Evolutionary conservation across 2,888 invertebrate genomes (phyloP).

Genomic region (Shargacucullia verbasci): DNA sequence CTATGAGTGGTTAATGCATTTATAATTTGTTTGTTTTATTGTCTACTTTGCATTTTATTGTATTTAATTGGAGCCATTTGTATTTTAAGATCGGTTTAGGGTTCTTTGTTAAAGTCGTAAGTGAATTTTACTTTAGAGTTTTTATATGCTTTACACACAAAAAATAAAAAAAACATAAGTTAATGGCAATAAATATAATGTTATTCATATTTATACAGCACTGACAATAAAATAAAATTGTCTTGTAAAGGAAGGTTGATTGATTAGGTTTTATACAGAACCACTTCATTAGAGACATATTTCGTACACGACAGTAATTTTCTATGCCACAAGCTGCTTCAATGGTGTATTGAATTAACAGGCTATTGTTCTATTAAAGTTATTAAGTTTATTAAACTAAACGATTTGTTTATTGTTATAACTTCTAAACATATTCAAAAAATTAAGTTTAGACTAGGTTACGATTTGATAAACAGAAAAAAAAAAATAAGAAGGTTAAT

Average conservation of each 20-base stretch:
- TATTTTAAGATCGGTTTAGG: conserved; percentile 61
- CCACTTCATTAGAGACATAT: conserved; percentile 2
- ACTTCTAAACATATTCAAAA: conserved; percentile 9
- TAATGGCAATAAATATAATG: too few relatives aligned
- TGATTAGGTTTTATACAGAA: conserved; percentile 15
- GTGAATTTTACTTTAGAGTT: background rate
- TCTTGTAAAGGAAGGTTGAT: background rate
- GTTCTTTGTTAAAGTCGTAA: conserved; percentile 38
- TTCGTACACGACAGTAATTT: conserved; percentile 10
- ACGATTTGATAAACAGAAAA: conserved; percentile 7
- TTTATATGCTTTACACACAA: background rate
- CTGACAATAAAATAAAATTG: too few relatives aligned
- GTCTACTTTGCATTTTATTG: conserved; percentile 83
- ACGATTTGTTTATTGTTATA: conserved; percentile 28
- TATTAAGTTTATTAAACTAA: conserved; percentile 40
- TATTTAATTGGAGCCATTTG: conserved; percentile 79
- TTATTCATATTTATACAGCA: too few relatives aligned
- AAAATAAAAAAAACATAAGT: too few relatives aligned
- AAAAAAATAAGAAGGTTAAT: too few relatives aligned
- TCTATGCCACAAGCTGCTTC: conserved; percentile 18
- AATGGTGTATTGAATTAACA: conserved; percentile 29
- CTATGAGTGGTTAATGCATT: conserved; percentile 78
- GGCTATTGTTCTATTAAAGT: conserved; percentile 24
- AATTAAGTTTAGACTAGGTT: conserved; percentile 35
- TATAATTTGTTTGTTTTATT: conserved; percentile 88